Conservation (phyloP, 1,140 invertebrate genomes). For the Saccostrea glomerata region DNA sequence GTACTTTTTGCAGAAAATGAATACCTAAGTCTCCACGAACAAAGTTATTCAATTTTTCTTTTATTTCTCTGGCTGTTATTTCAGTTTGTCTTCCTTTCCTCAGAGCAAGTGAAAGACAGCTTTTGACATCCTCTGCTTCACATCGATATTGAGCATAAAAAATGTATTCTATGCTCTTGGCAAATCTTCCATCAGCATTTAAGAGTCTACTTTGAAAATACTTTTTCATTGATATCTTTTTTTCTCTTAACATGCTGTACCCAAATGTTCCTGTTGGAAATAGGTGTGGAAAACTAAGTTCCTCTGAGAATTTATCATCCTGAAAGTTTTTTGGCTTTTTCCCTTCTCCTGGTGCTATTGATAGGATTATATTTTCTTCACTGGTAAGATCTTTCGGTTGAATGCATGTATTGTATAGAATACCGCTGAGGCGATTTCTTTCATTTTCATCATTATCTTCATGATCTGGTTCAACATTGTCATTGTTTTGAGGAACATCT, state of each 20-base stretch:
- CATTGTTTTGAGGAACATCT: background rate
- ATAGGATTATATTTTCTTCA: background rate
- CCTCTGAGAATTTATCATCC: background rate
- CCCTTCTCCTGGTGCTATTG: slow-evolving; percentile 27
- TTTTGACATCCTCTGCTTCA: slow-evolving; percentile 46
- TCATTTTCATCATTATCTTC: background rate
- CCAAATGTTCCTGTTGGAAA: slow-evolving; percentile 50
- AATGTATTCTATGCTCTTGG: slow-evolving; percentile 45
- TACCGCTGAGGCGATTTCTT: background rate
- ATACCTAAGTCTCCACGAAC: slow-evolving; percentile 48
- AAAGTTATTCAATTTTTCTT: slow-evolving; percentile 40
- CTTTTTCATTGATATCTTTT: slow-evolving; percentile 44
- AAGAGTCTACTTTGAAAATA: slow-evolving; percentile 52
- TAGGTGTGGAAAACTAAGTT: slow-evolving; percentile 8
- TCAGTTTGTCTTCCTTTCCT: slow-evolving; percentile 39
- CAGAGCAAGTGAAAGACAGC: slow-evolving; percentile 45
- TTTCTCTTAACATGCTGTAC: slow-evolving; percentile 34
- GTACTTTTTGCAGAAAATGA: background rate
- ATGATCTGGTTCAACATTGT: background rate
- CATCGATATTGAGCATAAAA: slow-evolving; percentile 51
- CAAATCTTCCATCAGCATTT: slow-evolving; percentile 43
- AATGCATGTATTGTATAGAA: slow-evolving; percentile 24
- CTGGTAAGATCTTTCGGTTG: background rate
- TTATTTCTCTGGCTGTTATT: background rate
- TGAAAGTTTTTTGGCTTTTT: slow-evolving; percentile 45